A percentile compares a stretch with the other conserved stretches of the same genome.
Conservation (phyloP, 53 echinoderm and acorn worm species). For the Patiria pectinifera region DNA sequence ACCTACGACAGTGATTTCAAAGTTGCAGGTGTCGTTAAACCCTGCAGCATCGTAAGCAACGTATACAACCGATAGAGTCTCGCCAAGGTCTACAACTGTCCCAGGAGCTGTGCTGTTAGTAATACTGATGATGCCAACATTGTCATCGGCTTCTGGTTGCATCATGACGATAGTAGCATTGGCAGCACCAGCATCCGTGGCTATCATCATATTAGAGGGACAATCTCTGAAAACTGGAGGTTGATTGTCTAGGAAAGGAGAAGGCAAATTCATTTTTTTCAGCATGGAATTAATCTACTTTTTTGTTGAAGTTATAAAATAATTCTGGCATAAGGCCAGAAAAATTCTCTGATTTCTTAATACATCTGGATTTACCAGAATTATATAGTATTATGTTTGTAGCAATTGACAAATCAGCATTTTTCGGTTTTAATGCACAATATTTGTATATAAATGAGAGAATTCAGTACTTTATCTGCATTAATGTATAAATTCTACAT, state of each 20-base stretch:
- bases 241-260: background rate
- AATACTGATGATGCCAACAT: constrained; percentile 42
- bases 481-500: too few relatives aligned
- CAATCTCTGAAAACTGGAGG: background rate
- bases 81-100: constrained; percentile 46
- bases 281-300: background rate
- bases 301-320: background rate
- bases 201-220: background rate
- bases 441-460: too few relatives aligned
- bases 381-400: too few relatives aligned
- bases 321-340: background rate
- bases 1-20: constrained; percentile 25
- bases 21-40: background rate
- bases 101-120: constrained; percentile 42
- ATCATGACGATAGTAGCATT: constrained; percentile 44
- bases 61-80: constrained; percentile 47
- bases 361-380: too few relatives aligned
- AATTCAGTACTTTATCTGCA: too few relatives aligned
- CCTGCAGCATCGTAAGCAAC: constrained; percentile 51
- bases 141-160: constrained; percentile 57
- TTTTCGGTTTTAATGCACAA: too few relatives aligned
- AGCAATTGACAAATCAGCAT: too few relatives aligned
- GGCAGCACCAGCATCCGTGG: constrained; percentile 41
- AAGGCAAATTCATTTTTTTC: background rate
- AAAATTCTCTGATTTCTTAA: too few relatives aligned